Evolutionary conservation across 1,140 invertebrate species (phyloP).

Genomic region (Drosophila suzukii): DNA sequence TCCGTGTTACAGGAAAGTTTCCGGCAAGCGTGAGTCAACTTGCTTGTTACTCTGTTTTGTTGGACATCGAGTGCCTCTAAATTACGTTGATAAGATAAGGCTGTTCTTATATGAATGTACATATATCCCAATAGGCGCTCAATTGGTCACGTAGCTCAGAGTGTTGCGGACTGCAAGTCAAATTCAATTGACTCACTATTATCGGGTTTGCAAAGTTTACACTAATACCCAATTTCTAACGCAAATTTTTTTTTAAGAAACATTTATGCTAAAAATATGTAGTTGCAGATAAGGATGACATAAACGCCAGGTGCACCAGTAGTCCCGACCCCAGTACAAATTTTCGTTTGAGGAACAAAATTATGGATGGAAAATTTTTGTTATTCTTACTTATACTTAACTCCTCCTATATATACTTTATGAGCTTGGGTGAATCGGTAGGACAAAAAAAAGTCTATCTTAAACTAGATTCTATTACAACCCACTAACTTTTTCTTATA

Average conservation of each 20-base stretch:
- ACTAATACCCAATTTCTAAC: constrained; percentile 31
- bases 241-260: neutral
- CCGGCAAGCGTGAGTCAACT: constrained; percentile 43
- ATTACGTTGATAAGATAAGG: constrained; percentile 31
- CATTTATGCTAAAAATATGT: neutral
- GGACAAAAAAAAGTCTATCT: no score
- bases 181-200: constrained; percentile 22
- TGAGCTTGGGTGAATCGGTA: no score
- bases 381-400: no score
- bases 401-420: no score
- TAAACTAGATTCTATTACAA: no score
- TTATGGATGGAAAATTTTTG: no score
- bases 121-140: constrained; percentile 4
- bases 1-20: neutral
- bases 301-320: constrained; percentile 56
- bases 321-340: neutral
- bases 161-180: constrained; percentile 2
- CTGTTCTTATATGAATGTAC: constrained; percentile 1
- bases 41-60: neutral
- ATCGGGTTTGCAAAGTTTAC: constrained; percentile 20
- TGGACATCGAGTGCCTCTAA: constrained; percentile 25
- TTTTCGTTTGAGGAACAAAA: neutral
- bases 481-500: neutral
- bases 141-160: constrained; percentile 69
- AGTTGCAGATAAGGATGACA: constrained; percentile 50